Conservation (phyloP, 92 coral and sea anemone genomes). For the Heliopora coerulea region DNA sequence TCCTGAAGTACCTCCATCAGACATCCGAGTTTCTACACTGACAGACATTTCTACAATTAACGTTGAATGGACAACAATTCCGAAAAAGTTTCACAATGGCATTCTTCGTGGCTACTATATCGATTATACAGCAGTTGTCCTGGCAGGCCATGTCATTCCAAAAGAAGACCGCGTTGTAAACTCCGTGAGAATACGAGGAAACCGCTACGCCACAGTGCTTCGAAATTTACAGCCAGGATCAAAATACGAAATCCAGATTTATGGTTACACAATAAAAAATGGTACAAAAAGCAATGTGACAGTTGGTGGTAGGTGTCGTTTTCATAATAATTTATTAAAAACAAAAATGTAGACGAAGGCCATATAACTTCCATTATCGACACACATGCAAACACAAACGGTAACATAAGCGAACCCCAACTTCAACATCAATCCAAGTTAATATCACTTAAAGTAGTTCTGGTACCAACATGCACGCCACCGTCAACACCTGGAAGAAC, state of each 20-base stretch:
- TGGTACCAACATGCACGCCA: too few species aligned
- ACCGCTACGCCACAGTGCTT: slow-evolving; percentile 7
- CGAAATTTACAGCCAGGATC: slow-evolving; percentile 18
- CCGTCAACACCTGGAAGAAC: too few species aligned
- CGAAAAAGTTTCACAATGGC: slow-evolving; percentile 18
- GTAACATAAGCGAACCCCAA: too few species aligned
- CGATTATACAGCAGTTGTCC: slow-evolving; percentile 13
- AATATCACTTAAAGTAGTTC: too few species aligned
- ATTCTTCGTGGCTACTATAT: slow-evolving; percentile 39
- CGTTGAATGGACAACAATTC: slow-evolving; percentile 34
- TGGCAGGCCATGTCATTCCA: slow-evolving; percentile 21
- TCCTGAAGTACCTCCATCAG: slow-evolving; percentile 21
- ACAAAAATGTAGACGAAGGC: too few species aligned
- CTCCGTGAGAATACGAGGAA: slow-evolving; percentile 14
- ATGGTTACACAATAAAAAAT: slow-evolving; percentile 16
- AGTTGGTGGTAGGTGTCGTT: slow-evolving; percentile 26
- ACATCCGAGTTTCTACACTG: slow-evolving; percentile 14
- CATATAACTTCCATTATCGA: too few species aligned
- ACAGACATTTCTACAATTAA: slow-evolving; percentile 1
- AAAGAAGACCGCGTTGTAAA: background rate
- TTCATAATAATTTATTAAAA: too few species aligned
- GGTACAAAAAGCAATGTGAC: slow-evolving; percentile 27
- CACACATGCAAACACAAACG: too few species aligned
- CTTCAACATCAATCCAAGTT: too few species aligned
- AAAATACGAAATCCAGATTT: slow-evolving; percentile 5